Percentiles rank a stretch among this genome's conserved stretches.
These are phyloP conservation scores for Centroberyx gerrardi DNA, from an alignment of 2,797 vertebrate species.

Conservation along the genomic window DNA sequence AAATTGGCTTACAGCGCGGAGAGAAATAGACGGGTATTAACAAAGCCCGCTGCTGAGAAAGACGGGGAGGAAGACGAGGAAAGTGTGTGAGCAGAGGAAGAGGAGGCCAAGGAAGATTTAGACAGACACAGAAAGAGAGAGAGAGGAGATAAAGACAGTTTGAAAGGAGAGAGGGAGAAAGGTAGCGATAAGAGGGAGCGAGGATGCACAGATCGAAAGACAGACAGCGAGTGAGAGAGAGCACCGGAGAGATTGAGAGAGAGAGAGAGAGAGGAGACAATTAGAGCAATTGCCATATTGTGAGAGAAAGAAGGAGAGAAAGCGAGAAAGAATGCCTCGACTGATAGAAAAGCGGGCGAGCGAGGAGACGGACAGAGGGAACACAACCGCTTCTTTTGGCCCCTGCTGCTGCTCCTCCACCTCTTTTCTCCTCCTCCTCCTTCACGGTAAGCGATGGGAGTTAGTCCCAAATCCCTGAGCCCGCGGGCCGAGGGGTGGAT, in stretches of 20 bases:
- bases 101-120: too few species aligned
- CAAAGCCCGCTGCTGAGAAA: conserved; percentile 34
- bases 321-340: conserved; percentile 21
- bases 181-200: too few species aligned
- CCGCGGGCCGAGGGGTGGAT: conserved; percentile 70
- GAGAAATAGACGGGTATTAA: conserved; percentile 52
- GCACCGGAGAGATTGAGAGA: background rate
- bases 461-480: conserved; percentile 66
- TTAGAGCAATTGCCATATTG: background rate
- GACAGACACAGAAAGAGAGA: conserved; percentile 12
- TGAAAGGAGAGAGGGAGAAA: conserved; percentile 1
- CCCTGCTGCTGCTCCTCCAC: conserved; percentile 39
- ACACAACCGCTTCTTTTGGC: conserved; percentile 37
- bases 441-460: conserved; percentile 66
- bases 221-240: background rate
- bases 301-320: conserved; percentile 9
- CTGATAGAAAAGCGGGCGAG: conserved; percentile 31
- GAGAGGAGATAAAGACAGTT: conserved; percentile 19
- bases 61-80: conserved; percentile 13
- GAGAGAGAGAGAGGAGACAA: background rate
- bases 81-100: too few species aligned
- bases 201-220: too few species aligned
- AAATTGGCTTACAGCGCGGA: conserved; percentile 55
- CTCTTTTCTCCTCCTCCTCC: conserved; percentile 19
- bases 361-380: conserved; percentile 23